Evolutionary conservation across 1,140 invertebrate species (phyloP).

Genomic region (Drosophila willistoni): DNA sequence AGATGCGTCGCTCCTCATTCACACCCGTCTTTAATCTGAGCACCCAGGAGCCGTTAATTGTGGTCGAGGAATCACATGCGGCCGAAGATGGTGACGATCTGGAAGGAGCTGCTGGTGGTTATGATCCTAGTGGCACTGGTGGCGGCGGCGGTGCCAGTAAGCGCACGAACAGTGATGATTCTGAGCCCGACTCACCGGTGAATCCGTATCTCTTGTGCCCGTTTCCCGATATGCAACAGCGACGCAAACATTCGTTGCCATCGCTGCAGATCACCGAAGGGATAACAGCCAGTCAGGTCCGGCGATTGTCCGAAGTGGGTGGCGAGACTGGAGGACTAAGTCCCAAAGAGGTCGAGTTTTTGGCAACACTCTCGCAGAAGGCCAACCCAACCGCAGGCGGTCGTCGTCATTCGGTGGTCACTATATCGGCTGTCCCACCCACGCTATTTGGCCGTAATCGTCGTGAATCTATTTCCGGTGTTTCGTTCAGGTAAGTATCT

Average conservation of each 20-base stretch:
- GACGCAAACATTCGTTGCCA: constrained; percentile 91
- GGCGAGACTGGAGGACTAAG: constrained; percentile 88
- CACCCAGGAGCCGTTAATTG: constrained; percentile 89
- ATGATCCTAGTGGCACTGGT: constrained; percentile 37
- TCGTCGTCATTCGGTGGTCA: constrained; percentile 91
- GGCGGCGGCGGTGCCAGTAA: constrained; percentile 34
- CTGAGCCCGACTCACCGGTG: constrained; percentile 89
- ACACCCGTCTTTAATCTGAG: constrained; percentile 84
- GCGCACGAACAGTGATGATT: constrained; percentile 80
- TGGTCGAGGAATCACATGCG: constrained; percentile 89
- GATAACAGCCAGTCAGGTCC: constrained; percentile 92
- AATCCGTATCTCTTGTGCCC: constrained; percentile 92
- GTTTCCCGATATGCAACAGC: constrained; percentile 87
- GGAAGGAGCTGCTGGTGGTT: constrained; percentile 79
- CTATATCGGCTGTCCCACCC: constrained; percentile 90
- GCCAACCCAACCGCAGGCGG: constrained; percentile 86
- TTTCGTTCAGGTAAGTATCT: constrained; percentile 82
- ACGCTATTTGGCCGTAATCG: constrained; percentile 90
- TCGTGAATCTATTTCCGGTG: constrained; percentile 91
- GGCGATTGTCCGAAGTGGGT: constrained; percentile 90
- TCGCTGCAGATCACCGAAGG: constrained; percentile 91
- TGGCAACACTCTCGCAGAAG: constrained; percentile 85
- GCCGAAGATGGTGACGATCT: constrained; percentile 87
- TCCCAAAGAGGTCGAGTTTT: constrained; percentile 89
- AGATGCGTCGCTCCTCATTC: constrained; percentile 84